A percentile compares a stretch with the other conserved stretches of the same genome.
Conservation (phyloP, 2,113 vertebrate species). For the Australoheros scitulus region DNA sequence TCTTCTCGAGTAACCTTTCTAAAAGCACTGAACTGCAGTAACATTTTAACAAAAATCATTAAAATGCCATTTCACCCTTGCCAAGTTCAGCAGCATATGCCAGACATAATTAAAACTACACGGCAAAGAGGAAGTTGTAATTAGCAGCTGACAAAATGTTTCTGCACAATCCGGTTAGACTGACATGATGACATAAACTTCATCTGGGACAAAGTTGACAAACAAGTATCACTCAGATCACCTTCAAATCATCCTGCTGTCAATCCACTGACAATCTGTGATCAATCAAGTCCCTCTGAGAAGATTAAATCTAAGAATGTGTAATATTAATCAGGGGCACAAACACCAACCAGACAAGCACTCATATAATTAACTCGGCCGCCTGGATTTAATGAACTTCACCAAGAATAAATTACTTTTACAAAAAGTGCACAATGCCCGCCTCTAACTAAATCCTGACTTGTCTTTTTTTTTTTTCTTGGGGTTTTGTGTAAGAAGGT, state of each 20-base stretch:
- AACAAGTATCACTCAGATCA: neutral
- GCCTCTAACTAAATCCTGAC: neutral
- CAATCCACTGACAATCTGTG: neutral
- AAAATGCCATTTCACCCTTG: neutral
- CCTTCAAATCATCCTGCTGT: neutral
- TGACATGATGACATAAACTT: neutral
- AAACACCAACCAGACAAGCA: conserved; percentile 12
- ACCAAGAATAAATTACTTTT: neutral
- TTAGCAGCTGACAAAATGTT: neutral
- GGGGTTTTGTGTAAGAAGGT: neutral
- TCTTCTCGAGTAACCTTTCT: neutral
- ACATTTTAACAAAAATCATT: neutral
- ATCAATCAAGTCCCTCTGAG: conserved; percentile 7
- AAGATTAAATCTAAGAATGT: conserved; percentile 18
- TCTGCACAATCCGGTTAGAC: neutral
- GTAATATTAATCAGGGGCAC: conserved; percentile 35
- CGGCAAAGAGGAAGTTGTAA: neutral
- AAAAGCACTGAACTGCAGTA: neutral
- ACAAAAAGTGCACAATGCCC: neutral
- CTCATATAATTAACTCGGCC: conserved; percentile 33
- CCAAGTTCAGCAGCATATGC: neutral
- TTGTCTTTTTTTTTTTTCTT: neutral
- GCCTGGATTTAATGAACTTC: conserved; percentile 48
- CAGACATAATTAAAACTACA: neutral
- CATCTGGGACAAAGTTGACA: neutral